Conservation (phyloP, 1,140 invertebrate species). For the Diachasma alloeum region DNA sequence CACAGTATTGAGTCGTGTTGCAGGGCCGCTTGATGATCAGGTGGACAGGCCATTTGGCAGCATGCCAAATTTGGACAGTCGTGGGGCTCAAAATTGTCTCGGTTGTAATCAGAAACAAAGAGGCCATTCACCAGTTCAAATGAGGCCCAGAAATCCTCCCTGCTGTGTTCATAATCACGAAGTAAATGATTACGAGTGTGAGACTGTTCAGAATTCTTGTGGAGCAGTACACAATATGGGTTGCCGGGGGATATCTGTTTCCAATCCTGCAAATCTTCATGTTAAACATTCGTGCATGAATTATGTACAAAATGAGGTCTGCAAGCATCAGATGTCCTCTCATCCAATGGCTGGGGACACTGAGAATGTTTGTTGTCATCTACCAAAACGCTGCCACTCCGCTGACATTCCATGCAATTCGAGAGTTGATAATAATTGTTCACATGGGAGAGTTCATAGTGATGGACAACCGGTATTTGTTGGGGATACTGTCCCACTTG, state of each 20-base stretch:
- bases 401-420: background rate
- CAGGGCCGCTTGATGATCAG: background rate
- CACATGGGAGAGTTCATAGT: background rate
- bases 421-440: background rate
- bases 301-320: background rate
- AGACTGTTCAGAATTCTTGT: background rate
- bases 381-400: conserved; percentile 31
- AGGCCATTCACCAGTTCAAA: conserved; percentile 17
- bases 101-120: conserved; percentile 15
- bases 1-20: conserved; percentile 2
- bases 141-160: conserved; percentile 32
- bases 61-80: background rate
- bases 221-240: background rate
- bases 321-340: conserved; percentile 1
- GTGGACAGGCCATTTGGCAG: background rate
- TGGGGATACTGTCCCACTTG: background rate
- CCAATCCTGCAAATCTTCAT: background rate
- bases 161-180: conserved; percentile 33
- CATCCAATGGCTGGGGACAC: conserved; percentile 17
- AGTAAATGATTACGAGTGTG: conserved; percentile 29
- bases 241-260: background rate
- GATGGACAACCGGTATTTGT: background rate
- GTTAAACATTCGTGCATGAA: background rate
- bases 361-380: conserved; percentile 19
- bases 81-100: background rate